Conservation (phyloP, 2,113 vertebrate genomes). For the Rissa tridactyla region DNA sequence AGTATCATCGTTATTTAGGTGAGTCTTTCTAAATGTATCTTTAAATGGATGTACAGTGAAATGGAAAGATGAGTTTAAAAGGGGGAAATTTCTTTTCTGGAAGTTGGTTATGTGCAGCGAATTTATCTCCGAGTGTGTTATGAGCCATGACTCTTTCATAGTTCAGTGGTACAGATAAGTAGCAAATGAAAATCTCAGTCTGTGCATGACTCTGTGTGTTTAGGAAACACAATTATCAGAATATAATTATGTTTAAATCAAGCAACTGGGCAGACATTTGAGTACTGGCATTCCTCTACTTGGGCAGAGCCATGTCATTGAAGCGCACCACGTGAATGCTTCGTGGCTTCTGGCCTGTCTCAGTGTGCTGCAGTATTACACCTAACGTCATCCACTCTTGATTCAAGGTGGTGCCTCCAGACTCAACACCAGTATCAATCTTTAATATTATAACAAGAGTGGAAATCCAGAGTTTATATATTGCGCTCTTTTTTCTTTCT, state of each 20-base stretch:
- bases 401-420: background rate
- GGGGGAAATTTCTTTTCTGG: background rate
- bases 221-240: background rate
- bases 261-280: background rate
- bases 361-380: too few relatives aligned
- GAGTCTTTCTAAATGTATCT: background rate
- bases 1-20: background rate
- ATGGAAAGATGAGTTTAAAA: background rate
- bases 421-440: background rate
- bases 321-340: rapidly evolving
- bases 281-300: background rate
- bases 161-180: rapidly evolving
- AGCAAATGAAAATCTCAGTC: background rate
- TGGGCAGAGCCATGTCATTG: rapidly evolving
- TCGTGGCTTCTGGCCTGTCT: background rate
- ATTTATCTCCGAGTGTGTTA: background rate
- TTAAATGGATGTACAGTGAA: background rate
- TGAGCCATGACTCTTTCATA: rapidly evolving
- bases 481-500: background rate
- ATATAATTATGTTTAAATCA: background rate
- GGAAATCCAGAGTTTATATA: background rate
- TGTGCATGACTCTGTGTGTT: background rate
- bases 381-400: rapidly evolving
- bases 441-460: background rate
- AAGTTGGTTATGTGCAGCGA: background rate